These are phyloP conservation scores for Iselma pallidipennis DNA, from an alignment of 2,888 invertebrate genomes.

Conservation along the genomic window DNA sequence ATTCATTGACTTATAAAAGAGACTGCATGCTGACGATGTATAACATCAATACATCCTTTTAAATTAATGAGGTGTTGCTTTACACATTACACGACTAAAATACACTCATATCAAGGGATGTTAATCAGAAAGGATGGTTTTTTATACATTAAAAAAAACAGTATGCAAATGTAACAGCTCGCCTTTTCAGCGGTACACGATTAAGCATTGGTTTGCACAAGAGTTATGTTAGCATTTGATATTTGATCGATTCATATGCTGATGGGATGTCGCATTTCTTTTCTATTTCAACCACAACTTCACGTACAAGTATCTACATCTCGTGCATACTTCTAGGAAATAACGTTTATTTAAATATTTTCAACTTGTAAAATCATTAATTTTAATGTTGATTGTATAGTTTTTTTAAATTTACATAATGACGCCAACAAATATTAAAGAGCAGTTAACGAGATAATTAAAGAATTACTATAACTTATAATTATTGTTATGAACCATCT, in stretches of 20 bases:
- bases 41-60: background rate
- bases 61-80: constrained; percentile 5
- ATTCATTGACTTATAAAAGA: constrained; percentile 3
- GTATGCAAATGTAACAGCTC: background rate
- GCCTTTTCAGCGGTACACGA: background rate
- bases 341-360: too few relatives aligned
- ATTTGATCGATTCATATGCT: too few relatives aligned
- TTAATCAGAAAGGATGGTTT: background rate
- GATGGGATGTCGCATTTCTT: background rate
- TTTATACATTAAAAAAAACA: background rate
- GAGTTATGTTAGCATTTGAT: background rate
- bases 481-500: background rate
- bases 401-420: too few relatives aligned
- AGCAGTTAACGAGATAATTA: background rate
- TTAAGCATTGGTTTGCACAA: background rate
- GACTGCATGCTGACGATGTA: background rate
- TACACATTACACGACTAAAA: background rate
- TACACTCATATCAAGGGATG: background rate
- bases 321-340: too few relatives aligned
- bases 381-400: background rate
- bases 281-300: too few relatives aligned
- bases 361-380: background rate
- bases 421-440: background rate
- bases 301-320: too few relatives aligned
- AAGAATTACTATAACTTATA: background rate